Evolutionary conservation across 2,113 vertebrate genomes (phyloP), one percentile per base, ranked within the genome.

Genomic region (Chamaea fasciata): DNA sequence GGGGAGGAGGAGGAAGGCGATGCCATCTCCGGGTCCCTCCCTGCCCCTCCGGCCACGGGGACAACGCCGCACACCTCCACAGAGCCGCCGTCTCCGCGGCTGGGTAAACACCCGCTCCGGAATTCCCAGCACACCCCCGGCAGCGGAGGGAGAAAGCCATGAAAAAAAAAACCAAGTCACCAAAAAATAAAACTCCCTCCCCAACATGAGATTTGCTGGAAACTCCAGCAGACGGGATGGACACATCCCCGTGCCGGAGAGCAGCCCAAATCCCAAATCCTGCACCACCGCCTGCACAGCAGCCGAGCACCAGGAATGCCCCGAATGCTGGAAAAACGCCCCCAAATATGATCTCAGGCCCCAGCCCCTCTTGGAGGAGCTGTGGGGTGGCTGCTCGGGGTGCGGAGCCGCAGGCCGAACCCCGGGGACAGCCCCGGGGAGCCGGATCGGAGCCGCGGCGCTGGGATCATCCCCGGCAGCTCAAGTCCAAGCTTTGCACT

Each of bases 1-100:
- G 65, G 84, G 92, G 88, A 95, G 94, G 88, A 95, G 60, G 65
- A 94, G 70, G 82, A 93, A 90, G 90, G 64, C 3, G 84, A 91
- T 94, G 96, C 53, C 94, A 92, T 95, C 94, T 92, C 78, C 1
- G 0, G 78, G 89, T 92, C 53, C 95, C 95, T 91, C 91, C 95
- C 96, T 92, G 65, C 69, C 91, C 94, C 93, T 85, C 65, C 37
- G 2, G 87, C 95, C 91, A 64, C 4, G 1, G 87, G 56, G 89
- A 95, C 90, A 83, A 62, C 7, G 4, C 88, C 23, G 1, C 93
- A 91, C 92, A 91, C 89, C 96, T 87, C 80, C 76, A 31, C n/a
- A 28, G 65, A 86, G 84, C 73, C 7, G 6, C 53, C 1, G 7
- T 78, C 94, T 50, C 67, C 4, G 0, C 0, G 10, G 41, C 53